Evolutionary conservation across 2,888 invertebrate species (phyloP).

Genomic region (Oscheius myriophilus): DNA sequence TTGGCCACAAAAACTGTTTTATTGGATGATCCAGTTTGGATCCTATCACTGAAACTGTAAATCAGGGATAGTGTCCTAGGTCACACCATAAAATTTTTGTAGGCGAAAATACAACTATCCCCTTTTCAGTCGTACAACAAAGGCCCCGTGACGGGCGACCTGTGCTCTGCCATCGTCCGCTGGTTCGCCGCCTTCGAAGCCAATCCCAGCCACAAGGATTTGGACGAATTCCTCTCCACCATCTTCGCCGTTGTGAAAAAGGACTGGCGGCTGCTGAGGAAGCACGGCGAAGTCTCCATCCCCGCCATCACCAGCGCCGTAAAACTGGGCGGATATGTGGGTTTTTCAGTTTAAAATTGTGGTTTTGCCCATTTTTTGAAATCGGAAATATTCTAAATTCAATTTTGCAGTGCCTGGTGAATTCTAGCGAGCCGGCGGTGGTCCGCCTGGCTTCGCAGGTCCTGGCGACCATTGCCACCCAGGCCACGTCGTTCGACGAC

Average conservation of each 20-base stretch:
- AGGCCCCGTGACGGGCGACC: conserved; percentile 11
- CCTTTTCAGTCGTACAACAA: conserved; percentile 13
- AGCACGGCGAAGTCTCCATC: conserved; percentile 26
- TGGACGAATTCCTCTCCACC: conserved; percentile 41
- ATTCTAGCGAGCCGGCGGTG: conserved; percentile 36
- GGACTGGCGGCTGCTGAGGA: conserved; percentile 42
- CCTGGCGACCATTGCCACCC: conserved; percentile 39
- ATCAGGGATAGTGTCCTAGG: no score
- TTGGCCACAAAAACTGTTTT: no score
- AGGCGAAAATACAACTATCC: no score
- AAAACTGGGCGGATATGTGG: conserved; percentile 36
- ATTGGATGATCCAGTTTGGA: no score
- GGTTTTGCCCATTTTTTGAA: background rate
- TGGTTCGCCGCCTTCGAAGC: conserved; percentile 38
- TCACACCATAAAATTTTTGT: no score
- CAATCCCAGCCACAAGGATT: conserved; percentile 23
- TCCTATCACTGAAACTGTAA: no score
- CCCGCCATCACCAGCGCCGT: conserved; percentile 27
- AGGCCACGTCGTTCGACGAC: conserved; percentile 34
- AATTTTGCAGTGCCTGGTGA: background rate
- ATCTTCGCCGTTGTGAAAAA: conserved; percentile 38
- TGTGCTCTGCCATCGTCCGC: conserved; percentile 22
- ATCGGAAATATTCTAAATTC: no score
- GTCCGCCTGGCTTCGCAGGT: conserved; percentile 42
- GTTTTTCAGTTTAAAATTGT: background rate